These are phyloP conservation scores for Andrena bicolor DNA, from an alignment of 2,888 invertebrate species.

Conservation along the genomic window DNA sequence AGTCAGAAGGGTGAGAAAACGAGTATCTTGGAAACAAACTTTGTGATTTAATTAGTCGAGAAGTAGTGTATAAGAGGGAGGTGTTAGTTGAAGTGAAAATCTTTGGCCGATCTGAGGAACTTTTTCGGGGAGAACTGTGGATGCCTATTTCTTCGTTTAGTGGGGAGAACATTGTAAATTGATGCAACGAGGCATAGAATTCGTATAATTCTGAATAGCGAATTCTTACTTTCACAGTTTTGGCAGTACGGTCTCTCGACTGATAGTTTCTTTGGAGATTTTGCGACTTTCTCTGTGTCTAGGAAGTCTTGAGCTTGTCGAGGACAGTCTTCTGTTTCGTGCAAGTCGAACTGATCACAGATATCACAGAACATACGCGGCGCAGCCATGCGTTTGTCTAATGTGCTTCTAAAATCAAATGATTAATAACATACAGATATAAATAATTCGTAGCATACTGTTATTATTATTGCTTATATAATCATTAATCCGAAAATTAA, in stretches of 20 bases:
- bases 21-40: not conserved
- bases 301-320: constrained; percentile 89
- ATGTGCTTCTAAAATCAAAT: constrained; percentile 73
- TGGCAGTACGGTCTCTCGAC: constrained; percentile 93
- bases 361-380: constrained; percentile 98
- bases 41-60: constrained; percentile 2
- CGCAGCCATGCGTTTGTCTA: constrained; percentile 86
- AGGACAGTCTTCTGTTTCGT: constrained; percentile 99
- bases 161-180: constrained; percentile 30
- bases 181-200: constrained; percentile 24
- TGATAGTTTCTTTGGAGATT: constrained; percentile 81
- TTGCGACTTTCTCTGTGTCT: constrained; percentile 85
- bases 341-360: constrained; percentile 97
- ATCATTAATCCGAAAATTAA: not conserved
- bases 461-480: not conserved
- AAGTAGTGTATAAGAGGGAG: not conserved
- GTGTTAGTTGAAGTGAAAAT: constrained; percentile 31
- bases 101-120: constrained; percentile 1
- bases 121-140: constrained; percentile 9
- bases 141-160: constrained; percentile 2
- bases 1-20: not conserved
- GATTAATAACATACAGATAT: constrained; percentile 9
- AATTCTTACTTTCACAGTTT: constrained; percentile 93
- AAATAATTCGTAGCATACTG: no score
- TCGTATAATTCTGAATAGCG: constrained; percentile 20